Percentiles rank a stretch among this genome's conserved stretches.
Evolutionary conservation across 2,113 vertebrate species (phyloP).

Genomic region (Indicator indicator): DNA sequence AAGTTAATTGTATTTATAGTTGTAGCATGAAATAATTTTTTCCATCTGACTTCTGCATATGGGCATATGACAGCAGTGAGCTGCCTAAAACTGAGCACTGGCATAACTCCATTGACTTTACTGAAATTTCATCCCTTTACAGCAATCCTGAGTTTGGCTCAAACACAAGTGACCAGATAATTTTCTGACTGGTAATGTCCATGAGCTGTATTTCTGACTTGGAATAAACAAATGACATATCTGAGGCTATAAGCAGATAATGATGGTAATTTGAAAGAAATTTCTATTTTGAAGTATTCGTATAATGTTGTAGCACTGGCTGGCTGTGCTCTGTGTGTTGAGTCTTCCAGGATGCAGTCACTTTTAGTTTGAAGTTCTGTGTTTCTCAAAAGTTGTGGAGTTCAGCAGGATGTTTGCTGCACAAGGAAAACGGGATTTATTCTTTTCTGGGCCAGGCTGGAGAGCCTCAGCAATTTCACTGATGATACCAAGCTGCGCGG

Average conservation of each 20-base stretch:
- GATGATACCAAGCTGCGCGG: no score
- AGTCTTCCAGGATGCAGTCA: not conserved
- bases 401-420: not conserved
- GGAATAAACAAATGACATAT: constrained; percentile 7
- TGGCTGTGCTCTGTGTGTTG: not conserved
- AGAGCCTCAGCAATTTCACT: no score
- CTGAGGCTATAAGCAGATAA: constrained; percentile 22
- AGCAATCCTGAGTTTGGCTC: constrained; percentile 21
- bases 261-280: not conserved
- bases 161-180: constrained; percentile 18
- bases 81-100: constrained; percentile 45
- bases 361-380: not conserved
- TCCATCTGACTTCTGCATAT: not conserved
- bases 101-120: constrained; percentile 36
- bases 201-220: constrained; percentile 21
- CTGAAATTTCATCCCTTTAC: constrained; percentile 67
- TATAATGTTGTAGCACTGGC: not conserved
- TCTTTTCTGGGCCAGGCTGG: not conserved
- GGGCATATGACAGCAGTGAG: not conserved
- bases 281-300: not conserved
- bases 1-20: constrained; percentile 28
- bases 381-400: not conserved
- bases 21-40: constrained; percentile 23
- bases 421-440: not conserved
- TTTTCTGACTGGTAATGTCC: constrained; percentile 28